Percentiles rank a stretch among this genome's conserved stretches.
Conservation (phyloP, 2,888 invertebrate genomes). For the Hedychridium roseum region DNA sequence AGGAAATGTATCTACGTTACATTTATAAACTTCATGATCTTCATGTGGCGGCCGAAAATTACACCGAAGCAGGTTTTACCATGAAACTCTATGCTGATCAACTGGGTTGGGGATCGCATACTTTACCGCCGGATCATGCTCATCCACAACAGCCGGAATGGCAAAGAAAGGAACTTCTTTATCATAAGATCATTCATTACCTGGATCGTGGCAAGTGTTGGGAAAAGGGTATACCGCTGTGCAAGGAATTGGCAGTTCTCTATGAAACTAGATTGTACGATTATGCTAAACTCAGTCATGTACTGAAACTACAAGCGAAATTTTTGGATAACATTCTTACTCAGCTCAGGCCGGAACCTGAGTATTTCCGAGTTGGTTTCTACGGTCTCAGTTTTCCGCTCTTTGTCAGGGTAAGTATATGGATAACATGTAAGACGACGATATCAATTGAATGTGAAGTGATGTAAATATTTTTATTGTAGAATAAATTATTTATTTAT, state of each 20-base stretch:
- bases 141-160: conserved; percentile 84
- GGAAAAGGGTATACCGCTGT: conserved; percentile 93
- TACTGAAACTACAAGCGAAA: conserved; percentile 84
- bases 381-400: conserved; percentile 92
- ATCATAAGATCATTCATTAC: conserved; percentile 88
- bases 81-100: conserved; percentile 93
- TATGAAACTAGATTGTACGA: conserved; percentile 89
- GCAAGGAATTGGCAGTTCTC: conserved; percentile 86
- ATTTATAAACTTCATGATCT: conserved; percentile 94
- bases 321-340: conserved; percentile 92
- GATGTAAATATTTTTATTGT: conserved; percentile 21
- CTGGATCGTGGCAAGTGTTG: conserved; percentile 97
- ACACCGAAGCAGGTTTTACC: conserved; percentile 93
- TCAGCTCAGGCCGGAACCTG: conserved; percentile 88
- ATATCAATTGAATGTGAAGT: background rate
- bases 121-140: conserved; percentile 72
- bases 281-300: conserved; percentile 86
- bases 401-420: conserved; percentile 84
- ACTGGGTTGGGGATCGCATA: conserved; percentile 80
- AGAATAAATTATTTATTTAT: conserved; percentile 96
- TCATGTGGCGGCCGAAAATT: conserved; percentile 91
- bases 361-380: conserved; percentile 95
- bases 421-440: background rate
- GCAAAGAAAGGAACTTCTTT: conserved; percentile 88
- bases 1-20: conserved; percentile 95